Evolutionary conservation across 2,113 vertebrate genomes (phyloP), one percentile per base, ranked within the genome.

Genomic region (Brevimyrus niger): DNA sequence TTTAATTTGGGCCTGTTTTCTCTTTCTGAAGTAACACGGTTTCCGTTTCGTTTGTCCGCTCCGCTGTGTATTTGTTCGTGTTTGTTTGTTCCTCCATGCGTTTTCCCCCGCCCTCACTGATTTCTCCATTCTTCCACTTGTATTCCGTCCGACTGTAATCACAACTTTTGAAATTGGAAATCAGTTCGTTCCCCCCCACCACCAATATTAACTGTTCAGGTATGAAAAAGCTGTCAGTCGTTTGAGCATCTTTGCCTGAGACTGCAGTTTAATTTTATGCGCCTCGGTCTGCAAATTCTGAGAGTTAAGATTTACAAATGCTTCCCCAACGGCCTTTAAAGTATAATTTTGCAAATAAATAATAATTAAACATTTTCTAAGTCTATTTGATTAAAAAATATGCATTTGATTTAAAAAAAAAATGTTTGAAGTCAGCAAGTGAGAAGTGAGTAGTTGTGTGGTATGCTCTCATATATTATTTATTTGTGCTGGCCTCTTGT

Each of bases 121-220:
- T 91, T 89, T 90, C 58, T 23, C 10, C 83, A 55, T 80, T 42
- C 73, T 38, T 80, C 73, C 13, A 42, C 31, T 80, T 83, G 76
- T 90, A 91, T 92, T 91, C 73, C 82, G 17, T 73, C 7, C 35
- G 88, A 48, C 89, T 88, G 76, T 89, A 85, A 3, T 11, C 27
- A 48, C n/a, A 47, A n/a, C n/a, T 55, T 87, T 87, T 38, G 2
- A 53, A 47, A 21, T 88, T 47, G 9, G 11, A 86, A 86, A 82
- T 46, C 3, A 2, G 11, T 86, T 46, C 27, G 83, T 47, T 0
- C 48, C 23, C 23, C 15, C 44, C 21, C 44, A 19, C 31, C 44
- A 27, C 23, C 48, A 38, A 15, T 86, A 27, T 51, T 86, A 51
- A 86, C 48, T 17, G n/a, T 51, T 51, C 53, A 51, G 85, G 86